These are phyloP conservation scores for Petromus typicus DNA, from an alignment of 2,113 vertebrate genomes.

Conservation along the genomic window DNA sequence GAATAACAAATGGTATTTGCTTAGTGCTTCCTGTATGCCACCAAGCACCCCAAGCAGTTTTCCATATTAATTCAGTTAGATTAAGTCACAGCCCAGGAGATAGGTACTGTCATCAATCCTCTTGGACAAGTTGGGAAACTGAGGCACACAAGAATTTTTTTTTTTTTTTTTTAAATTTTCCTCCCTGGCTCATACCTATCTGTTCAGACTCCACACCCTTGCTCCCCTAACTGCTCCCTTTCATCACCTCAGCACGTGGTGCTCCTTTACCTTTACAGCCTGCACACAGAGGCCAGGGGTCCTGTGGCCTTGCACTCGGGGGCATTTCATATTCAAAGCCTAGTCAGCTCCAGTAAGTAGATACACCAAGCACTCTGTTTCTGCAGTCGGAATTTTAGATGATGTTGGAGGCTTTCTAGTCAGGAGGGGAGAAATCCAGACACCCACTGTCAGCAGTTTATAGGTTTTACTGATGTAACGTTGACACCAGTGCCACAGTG, in stretches of 20 bases:
- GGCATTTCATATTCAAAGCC: neutral
- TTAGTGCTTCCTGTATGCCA: neutral
- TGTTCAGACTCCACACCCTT: neutral
- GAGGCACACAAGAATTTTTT: neutral
- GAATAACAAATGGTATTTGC: neutral
- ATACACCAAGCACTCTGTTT: neutral
- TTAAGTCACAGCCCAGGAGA: neutral
- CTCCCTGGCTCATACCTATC: neutral
- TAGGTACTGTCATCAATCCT: neutral
- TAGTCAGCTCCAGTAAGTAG: neutral
- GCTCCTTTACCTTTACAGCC: neutral
- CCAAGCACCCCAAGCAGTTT: neutral
- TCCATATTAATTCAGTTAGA: neutral
- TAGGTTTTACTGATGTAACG: neutral
- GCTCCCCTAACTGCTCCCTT: neutral
- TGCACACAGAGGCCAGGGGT: neutral
- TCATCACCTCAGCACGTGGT: accelerated
- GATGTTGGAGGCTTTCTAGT: neutral
- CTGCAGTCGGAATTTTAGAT: neutral
- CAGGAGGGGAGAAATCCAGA: neutral
- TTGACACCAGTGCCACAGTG: neutral
- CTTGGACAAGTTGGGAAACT: neutral
- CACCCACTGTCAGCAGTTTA: neutral
- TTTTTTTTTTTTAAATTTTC: too few species aligned
- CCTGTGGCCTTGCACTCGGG: neutral